Evolutionary conservation across 2,888 invertebrate species (phyloP), one percentile per base, ranked within the genome.

Genomic region (Apamea crenata): DNA sequence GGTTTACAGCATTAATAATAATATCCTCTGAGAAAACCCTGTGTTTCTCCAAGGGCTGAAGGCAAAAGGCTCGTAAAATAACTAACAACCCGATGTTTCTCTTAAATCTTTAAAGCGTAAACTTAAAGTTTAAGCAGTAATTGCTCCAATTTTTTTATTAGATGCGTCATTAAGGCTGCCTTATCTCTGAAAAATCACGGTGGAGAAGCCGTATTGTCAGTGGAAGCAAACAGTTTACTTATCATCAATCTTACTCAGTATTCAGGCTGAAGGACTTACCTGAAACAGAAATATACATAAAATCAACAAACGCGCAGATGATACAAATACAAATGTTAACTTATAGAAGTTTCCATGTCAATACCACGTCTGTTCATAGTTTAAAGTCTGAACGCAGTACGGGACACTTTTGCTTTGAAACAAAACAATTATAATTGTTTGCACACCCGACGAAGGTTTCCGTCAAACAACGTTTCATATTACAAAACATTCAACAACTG

Each of bases 391-490:
- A 81, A 84, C 68, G n/a, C 68, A 82, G 77, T 81, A 40, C 16
- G 67, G 78, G 74, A 80, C 82, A 85, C 69, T 88, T 86, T 90
- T 92, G 92, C 91, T 92, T 91, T 92, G 92, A 88, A 91, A 93
- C 88, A 90, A 84, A 88, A 88, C 88, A 86, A 83, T 88, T 80
- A 91, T n/a, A n/a, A n/a, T 87, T 95, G 94, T 94, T 94, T 93
- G 91, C 88, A 88, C 89, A 90, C 88, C 84, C 89, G 86, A 88
- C 91, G 90, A 92, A 92, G 92, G 92, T 94, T 94, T 94, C 93
- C 93, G 91, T 81, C 92, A 94, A 95, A 94, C 94, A 94, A 90
- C 85, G 93, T 91, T 91, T 92, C 92, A 89, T 93, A 88, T 95
- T 94, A 91, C 95, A 93, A 95, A 95, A 95, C 94, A 95, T 90